Evolutionary conservation across 2,888 invertebrate species (phyloP), one percentile per base, ranked within the genome.

Genomic region (Caenorhabditis sp.): DNA sequence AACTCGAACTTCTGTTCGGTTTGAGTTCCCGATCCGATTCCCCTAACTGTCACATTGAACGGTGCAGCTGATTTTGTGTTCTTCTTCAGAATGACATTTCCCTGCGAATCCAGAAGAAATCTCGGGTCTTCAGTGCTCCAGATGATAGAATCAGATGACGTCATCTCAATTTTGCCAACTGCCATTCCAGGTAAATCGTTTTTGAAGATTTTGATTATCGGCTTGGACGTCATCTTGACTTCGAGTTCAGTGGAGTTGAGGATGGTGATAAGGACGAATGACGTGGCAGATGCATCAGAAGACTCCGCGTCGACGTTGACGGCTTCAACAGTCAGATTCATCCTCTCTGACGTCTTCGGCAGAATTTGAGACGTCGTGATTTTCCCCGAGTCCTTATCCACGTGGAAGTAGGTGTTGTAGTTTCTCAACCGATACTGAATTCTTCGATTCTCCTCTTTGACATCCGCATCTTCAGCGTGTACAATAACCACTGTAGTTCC

Each of bases 251-350:
- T 47, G 2, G 67, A 60, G n/a, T 28, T 44, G 0, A 35, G 11
- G 3, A 65, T 58, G 13, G 65, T 67, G 20, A 79, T 28, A 50
- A 79, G 22, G 2, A 72, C 50, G 26, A 79, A 79, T 4, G 61
- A 53, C 20, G 9, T 56, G 6, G 67, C 22, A 4, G 28, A 11
- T 32, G 32, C 32, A n/a, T n/a, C n/a, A 32, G 32, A 32, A 32
- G 32, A 9, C 5, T 32, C 32, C 15, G 74, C 60, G 58, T 74
- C 60, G 47, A 50, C 53, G 18, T 80, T 80, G 4, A 62, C 28
- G 2, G 80, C 80, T 65, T 72, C 68, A 18, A 80, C 22, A 2
- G 71, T 61, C 6, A 80, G 26, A 44, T 80, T 80, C 15, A 80
- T 9, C n/a, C 53, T 50, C 15, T 35, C 28, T 2, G 4, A 60